Evolutionary conservation across 2,113 vertebrate species (phyloP).

Genomic region (Amphiprion ocellaris): DNA sequence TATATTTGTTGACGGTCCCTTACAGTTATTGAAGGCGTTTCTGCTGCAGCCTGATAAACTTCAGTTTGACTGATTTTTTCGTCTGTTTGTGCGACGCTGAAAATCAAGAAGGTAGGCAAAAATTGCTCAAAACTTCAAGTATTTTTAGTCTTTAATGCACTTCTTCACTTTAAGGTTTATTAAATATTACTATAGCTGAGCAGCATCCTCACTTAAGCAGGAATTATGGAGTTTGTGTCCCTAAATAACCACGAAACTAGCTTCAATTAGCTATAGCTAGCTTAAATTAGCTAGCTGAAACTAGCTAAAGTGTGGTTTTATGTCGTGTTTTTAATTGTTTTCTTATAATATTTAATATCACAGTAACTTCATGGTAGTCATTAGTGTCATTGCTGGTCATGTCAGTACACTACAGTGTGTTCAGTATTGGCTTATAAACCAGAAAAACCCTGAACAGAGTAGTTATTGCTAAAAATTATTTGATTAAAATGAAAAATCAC

Average conservation of each 20-base stretch:
- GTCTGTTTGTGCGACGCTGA: neutral
- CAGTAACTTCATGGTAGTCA: neutral
- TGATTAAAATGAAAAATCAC: too few species aligned
- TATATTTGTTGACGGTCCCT: slow-evolving; percentile 20
- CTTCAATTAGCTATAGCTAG: neutral
- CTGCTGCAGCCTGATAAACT: neutral
- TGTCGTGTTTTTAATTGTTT: neutral
- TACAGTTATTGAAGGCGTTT: neutral
- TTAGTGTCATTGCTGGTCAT: neutral
- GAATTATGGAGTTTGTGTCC: neutral
- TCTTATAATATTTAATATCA: neutral
- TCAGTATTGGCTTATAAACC: too few species aligned
- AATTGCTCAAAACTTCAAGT: rapidly evolving
- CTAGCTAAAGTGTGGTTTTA: too few species aligned
- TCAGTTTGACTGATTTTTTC: neutral
- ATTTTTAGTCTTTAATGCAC: neutral
- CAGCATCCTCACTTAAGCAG: neutral
- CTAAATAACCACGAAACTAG: too few species aligned
- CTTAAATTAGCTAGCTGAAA: neutral
- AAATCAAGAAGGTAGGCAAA: slow-evolving; percentile 9
- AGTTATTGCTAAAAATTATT: too few species aligned
- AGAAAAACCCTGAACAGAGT: too few species aligned
- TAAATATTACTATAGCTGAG: neutral
- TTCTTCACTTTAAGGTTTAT: neutral
- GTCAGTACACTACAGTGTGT: too few species aligned